These are phyloP conservation scores for Ptycholaimellus sp. DNA, from an alignment of 2,888 invertebrate species.

Conservation along the genomic window DNA sequence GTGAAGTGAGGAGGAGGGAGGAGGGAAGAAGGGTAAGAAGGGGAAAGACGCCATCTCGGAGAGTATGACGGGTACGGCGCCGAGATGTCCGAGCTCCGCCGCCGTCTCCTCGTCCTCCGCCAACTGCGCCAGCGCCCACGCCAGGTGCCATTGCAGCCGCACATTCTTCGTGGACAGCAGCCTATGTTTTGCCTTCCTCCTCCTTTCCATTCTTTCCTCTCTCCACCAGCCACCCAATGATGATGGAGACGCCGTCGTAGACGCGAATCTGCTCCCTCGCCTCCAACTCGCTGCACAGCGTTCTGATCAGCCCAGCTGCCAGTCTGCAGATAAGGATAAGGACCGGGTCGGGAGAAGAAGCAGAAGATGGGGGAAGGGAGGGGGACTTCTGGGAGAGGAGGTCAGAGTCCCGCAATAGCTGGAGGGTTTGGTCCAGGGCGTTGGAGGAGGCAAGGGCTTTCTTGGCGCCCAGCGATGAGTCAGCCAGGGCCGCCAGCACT, in stretches of 20 bases:
- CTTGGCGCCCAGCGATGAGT: too few species aligned
- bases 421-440: conserved; percentile 12
- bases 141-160: conserved; percentile 28
- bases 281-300: conserved; percentile 12
- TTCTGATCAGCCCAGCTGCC: conserved; percentile 12
- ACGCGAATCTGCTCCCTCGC: conserved; percentile 14
- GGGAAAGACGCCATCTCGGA: conserved; percentile 23
- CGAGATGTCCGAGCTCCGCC: conserved; percentile 27
- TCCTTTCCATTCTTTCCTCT: not conserved
- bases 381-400: conserved; percentile 15
- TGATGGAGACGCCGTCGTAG: conserved; percentile 13
- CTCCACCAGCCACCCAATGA: conserved; percentile 9
- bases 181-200: conserved; percentile 12
- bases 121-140: conserved; percentile 30
- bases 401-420: conserved; percentile 12
- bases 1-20: not conserved
- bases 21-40: not conserved
- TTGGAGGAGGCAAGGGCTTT: too few species aligned
- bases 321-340: conserved; percentile 9
- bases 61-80: conserved; percentile 29
- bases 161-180: conserved; percentile 27
- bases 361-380: too few species aligned
- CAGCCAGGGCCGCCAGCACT: too few species aligned
- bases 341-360: too few species aligned
- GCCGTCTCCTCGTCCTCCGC: conserved; percentile 28